phyloP scores from a whole-genome alignment of 2,888 invertebrate species.

The Gandaritis pyraliata region DNA sequence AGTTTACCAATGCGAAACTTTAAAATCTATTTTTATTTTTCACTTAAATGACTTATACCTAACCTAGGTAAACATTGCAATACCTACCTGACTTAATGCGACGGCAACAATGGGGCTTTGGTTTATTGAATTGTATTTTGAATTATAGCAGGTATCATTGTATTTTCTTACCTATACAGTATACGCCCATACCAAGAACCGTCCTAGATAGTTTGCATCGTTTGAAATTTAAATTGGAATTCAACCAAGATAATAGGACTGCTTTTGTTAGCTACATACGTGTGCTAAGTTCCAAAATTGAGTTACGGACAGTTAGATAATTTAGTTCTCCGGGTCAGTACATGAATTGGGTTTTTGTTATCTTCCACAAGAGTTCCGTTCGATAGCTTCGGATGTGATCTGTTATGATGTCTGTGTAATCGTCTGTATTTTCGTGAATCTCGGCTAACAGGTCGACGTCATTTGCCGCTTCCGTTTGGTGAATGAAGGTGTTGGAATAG shows the following conservation, averaged over 20 bases:
- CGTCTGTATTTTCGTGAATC: constrained; percentile 55
- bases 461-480: constrained; percentile 41
- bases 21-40: constrained; percentile 48
- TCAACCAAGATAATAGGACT: constrained; percentile 49
- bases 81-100: no score
- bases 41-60: constrained; percentile 22
- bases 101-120: no score
- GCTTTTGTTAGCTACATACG: constrained; percentile 58
- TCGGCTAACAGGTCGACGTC: constrained; percentile 62
- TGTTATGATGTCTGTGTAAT: constrained; percentile 54
- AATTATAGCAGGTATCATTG: not conserved
- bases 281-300: constrained; percentile 60
- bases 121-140: not conserved
- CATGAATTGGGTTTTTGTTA: constrained; percentile 65
- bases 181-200: constrained; percentile 29
- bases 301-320: constrained; percentile 72
- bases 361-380: constrained; percentile 57
- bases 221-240: constrained; percentile 55
- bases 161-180: not conserved
- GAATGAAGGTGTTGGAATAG: constrained; percentile 45
- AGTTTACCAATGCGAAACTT: constrained; percentile 59
- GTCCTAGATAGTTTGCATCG: constrained; percentile 55
- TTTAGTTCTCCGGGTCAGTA: constrained; percentile 61
- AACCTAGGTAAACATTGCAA: not conserved
- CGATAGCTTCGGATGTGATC: constrained; percentile 49